Conservation (phyloP, 2,797 vertebrate genomes). For the Emydoidea blandingii region DNA sequence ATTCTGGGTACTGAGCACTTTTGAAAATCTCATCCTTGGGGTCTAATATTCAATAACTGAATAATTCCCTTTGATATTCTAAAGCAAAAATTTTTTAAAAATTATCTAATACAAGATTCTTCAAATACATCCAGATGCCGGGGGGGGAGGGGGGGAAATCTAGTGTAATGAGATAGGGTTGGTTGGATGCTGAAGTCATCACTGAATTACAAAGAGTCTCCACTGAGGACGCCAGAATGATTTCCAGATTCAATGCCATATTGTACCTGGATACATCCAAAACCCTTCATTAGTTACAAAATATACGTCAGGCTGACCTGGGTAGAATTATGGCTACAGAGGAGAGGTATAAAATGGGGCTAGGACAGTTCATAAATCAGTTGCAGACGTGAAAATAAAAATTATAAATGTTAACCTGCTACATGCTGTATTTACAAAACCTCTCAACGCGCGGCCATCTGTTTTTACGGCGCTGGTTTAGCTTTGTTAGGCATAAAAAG, state of each 20-base stretch:
- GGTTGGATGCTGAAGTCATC: constrained; percentile 1
- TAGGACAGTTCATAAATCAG: constrained; percentile 46
- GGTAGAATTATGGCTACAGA: constrained; percentile 22
- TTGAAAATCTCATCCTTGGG: neutral
- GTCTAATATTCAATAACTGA: neutral
- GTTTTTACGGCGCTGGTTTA: neutral
- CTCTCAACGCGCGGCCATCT: neutral
- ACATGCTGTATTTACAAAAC: constrained; percentile 40
- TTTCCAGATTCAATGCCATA: constrained; percentile 57
- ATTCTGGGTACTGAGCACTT: neutral
- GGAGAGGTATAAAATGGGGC: constrained; percentile 25
- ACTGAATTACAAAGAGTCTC: constrained; percentile 4
- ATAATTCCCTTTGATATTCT: neutral
- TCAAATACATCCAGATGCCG: neutral
- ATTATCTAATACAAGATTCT: neutral
- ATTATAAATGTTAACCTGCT: constrained; percentile 55
- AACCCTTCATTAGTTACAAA: constrained; percentile 48
- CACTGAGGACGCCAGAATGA: constrained; percentile 4
- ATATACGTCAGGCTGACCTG: constrained; percentile 21
- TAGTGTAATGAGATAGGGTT: neutral
- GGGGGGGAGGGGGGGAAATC: neutral
- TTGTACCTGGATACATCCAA: constrained; percentile 23
- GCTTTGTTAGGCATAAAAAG: neutral
- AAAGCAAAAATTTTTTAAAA: neutral
- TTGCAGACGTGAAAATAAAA: constrained; percentile 52